A percentile compares a stretch with the other conserved stretches of the same genome.
Evolutionary conservation across 92 coral and sea anemone species (phyloP).

Genomic region (Zoanthus solanderi): DNA sequence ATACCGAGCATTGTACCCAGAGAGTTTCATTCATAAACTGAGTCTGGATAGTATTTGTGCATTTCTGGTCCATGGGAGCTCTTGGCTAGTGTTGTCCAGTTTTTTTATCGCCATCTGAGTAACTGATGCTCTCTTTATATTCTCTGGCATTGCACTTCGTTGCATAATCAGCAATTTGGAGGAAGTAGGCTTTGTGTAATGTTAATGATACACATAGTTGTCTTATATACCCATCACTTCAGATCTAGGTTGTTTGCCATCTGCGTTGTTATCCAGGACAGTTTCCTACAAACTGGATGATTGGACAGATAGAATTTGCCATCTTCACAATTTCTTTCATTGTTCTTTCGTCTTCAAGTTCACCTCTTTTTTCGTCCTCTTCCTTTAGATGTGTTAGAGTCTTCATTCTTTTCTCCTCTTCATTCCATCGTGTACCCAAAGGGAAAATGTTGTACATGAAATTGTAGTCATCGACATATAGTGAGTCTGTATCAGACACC

Average conservation of each 20-base stretch:
- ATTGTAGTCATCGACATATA: slow-evolving; percentile 35
- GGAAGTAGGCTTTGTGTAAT: neutral
- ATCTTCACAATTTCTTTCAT: too few relatives aligned
- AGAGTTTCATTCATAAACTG: too few relatives aligned
- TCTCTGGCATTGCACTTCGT: neutral
- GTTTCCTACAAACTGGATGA: neutral
- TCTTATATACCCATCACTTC: too few relatives aligned
- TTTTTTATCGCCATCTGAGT: too few relatives aligned
- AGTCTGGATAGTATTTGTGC: too few relatives aligned
- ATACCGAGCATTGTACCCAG: too few relatives aligned
- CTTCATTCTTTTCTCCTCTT: slow-evolving; percentile 32
- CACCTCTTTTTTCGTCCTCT: neutral
- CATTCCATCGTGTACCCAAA: slow-evolving; percentile 7
- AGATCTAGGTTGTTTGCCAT: neutral
- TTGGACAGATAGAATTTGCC: neutral
- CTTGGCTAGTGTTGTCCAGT: too few relatives aligned
- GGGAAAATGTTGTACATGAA: slow-evolving; percentile 17
- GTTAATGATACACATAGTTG: too few relatives aligned
- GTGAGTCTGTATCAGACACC: slow-evolving; percentile 28
- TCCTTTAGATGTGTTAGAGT: neutral
- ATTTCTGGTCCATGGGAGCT: too few relatives aligned
- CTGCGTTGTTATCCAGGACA: neutral
- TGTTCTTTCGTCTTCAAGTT: neutral
- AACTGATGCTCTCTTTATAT: too few relatives aligned
- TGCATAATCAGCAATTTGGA: neutral